These are phyloP conservation scores for Xylota sylvarum DNA, from an alignment of 2,888 invertebrate genomes.

Conservation along the genomic window DNA sequence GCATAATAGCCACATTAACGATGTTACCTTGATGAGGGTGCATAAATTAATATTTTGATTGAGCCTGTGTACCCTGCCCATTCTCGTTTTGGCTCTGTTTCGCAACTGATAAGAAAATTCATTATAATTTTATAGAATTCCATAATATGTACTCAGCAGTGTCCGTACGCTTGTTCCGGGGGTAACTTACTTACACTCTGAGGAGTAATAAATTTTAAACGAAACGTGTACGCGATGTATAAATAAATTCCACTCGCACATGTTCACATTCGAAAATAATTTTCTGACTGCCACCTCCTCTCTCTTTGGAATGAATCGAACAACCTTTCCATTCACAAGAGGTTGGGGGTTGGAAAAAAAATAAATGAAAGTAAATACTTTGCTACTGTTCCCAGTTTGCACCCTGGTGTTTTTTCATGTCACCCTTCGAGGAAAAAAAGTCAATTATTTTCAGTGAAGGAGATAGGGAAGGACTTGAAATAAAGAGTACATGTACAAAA, in stretches of 20 bases:
- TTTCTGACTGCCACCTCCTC: constrained; percentile 28
- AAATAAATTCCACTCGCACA: constrained; percentile 71
- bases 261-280: constrained; percentile 73
- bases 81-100: constrained; percentile 57
- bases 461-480: constrained; percentile 18
- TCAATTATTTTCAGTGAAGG: constrained; percentile 62
- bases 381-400: constrained; percentile 21
- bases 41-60: constrained; percentile 75
- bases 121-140: constrained; percentile 76
- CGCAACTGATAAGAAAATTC: constrained; percentile 75
- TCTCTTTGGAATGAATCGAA: constrained; percentile 39
- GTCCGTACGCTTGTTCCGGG: constrained; percentile 33
- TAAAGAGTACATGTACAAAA: constrained; percentile 22
- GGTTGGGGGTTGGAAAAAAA: background rate
- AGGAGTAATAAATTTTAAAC: constrained; percentile 75
- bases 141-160: constrained; percentile 43
- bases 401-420: constrained; percentile 22
- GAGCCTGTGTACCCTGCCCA: constrained; percentile 43
- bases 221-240: constrained; percentile 50
- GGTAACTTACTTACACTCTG: constrained; percentile 69
- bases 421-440: constrained; percentile 57
- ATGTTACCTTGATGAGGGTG: constrained; percentile 59
- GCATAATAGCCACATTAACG: constrained; percentile 66
- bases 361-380: constrained; percentile 71
- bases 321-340: constrained; percentile 33